Percentiles rank a stretch among this genome's conserved stretches.
phyloP scores from a whole-genome alignment of 2,113 vertebrate genomes.

The Coryphaenoides rupestris region DNA sequence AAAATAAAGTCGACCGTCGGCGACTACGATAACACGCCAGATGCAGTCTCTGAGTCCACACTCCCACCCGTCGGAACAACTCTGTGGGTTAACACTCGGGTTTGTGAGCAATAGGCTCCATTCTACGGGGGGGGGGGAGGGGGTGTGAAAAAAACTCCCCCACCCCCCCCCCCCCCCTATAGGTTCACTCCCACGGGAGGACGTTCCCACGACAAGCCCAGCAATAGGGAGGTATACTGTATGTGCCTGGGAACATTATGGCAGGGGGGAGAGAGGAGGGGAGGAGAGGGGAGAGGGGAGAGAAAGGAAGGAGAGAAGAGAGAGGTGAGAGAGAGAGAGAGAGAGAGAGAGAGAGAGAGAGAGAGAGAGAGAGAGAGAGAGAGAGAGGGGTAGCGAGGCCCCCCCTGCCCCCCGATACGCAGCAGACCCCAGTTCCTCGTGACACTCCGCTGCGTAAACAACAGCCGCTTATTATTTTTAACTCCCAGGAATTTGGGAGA shows the following conservation, averaged over 20 bases:
- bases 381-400: too few species aligned
- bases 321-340: too few species aligned
- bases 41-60: background rate
- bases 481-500: conserved; percentile 56
- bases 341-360: too few species aligned
- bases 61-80: conserved; percentile 32
- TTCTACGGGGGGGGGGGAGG: conserved; percentile 31
- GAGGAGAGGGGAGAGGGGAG: too few species aligned
- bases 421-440: too few species aligned
- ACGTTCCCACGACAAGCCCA: conserved; percentile 38
- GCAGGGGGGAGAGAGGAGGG: conserved; percentile 11
- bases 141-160: conserved; percentile 27
- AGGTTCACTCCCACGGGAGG: conserved; percentile 45
- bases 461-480: conserved; percentile 46
- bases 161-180: too few species aligned
- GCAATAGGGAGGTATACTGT: conserved; percentile 9
- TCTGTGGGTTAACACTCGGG: conserved; percentile 32
- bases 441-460: conserved; percentile 15
- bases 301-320: too few species aligned
- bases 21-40: conserved; percentile 1
- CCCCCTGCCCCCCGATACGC: too few species aligned
- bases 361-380: too few species aligned
- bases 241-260: conserved; percentile 44
- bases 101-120: conserved; percentile 27
- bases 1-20: conserved; percentile 30